These are phyloP conservation scores for Agrilus mali DNA, from an alignment of 2,888 invertebrate species.

Conservation along the genomic window DNA sequence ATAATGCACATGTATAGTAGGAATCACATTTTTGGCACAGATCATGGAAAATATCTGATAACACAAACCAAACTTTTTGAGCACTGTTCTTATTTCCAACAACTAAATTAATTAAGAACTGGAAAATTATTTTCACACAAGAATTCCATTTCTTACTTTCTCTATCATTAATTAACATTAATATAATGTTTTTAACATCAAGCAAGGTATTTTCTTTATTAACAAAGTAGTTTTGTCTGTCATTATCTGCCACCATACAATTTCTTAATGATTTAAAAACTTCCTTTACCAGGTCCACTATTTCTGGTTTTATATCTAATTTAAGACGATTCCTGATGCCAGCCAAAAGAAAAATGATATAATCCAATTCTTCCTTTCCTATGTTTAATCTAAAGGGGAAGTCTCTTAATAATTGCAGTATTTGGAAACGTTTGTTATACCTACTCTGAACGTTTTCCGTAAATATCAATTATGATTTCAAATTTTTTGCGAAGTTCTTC, in stretches of 20 bases:
- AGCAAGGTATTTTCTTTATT: constrained; percentile 8
- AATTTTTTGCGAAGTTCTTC: too few species aligned
- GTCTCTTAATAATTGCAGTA: too few species aligned
- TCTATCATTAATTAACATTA: constrained; percentile 1
- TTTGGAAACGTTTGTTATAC: too few species aligned
- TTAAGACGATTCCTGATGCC: too few species aligned
- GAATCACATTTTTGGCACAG: constrained; percentile 9
- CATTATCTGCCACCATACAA: constrained; percentile 10
- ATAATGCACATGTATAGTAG: constrained; percentile 12
- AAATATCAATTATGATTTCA: too few species aligned
- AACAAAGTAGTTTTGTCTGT: constrained; percentile 13
- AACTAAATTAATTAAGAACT: constrained; percentile 16
- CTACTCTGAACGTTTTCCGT: too few species aligned
- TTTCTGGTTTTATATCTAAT: too few species aligned
- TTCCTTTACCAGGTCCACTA: constrained; percentile 7
- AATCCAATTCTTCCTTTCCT: too few species aligned
- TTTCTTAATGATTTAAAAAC: constrained; percentile 15
- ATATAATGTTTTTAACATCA: constrained; percentile 5
- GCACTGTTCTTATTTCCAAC: constrained; percentile 13
- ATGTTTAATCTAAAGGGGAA: too few species aligned
- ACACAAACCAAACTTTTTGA: constrained; percentile 12
- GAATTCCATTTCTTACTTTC: background rate
- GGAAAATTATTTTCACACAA: constrained; percentile 15
- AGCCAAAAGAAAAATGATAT: too few species aligned
- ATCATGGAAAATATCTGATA: constrained; percentile 7